These are phyloP conservation scores for Turritopsis dohrnii DNA, from an alignment of 30 jellyfish, hydroid and myxozoan species.

Conservation along the genomic window DNA sequence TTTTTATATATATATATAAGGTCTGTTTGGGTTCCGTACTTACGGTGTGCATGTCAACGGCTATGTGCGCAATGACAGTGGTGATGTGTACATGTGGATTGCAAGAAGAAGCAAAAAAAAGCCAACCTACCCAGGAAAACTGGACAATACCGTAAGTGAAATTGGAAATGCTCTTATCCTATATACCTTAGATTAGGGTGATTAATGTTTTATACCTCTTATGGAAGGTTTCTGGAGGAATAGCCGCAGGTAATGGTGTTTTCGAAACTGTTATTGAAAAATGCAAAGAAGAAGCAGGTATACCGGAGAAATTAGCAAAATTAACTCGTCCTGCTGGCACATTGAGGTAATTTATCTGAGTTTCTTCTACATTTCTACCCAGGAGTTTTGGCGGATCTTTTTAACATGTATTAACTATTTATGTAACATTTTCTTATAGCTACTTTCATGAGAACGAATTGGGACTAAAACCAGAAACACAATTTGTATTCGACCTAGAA, in stretches of 20 bases:
- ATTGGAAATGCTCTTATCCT: too few relatives aligned
- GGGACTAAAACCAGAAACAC: conserved; percentile 74
- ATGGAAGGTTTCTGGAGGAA: conserved; percentile 82
- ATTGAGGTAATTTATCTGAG: conserved; percentile 47
- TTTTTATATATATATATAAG: conserved; percentile 13
- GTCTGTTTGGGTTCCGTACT: conserved; percentile 63
- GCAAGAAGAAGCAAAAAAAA: conserved; percentile 62
- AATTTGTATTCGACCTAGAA: conserved; percentile 75
- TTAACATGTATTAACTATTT: background rate
- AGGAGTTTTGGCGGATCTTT: background rate
- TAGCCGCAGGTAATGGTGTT: conserved; percentile 60
- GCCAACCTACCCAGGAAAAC: conserved; percentile 85
- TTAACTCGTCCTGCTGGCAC: conserved; percentile 85
- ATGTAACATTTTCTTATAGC: conserved; percentile 22
- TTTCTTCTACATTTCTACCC: background rate
- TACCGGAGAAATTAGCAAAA: conserved; percentile 57
- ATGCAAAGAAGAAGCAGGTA: conserved; percentile 87
- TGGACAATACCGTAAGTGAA: conserved; percentile 66
- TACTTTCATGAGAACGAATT: conserved; percentile 59
- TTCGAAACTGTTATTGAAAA: conserved; percentile 53
- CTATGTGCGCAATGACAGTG: conserved; percentile 45
- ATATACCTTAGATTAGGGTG: too few relatives aligned
- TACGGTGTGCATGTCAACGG: conserved; percentile 88
- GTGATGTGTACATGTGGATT: conserved; percentile 78
- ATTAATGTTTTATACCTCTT: background rate